These are phyloP conservation scores for Pelusios castaneus DNA, from an alignment of 2,113 vertebrate species.

Conservation along the genomic window DNA sequence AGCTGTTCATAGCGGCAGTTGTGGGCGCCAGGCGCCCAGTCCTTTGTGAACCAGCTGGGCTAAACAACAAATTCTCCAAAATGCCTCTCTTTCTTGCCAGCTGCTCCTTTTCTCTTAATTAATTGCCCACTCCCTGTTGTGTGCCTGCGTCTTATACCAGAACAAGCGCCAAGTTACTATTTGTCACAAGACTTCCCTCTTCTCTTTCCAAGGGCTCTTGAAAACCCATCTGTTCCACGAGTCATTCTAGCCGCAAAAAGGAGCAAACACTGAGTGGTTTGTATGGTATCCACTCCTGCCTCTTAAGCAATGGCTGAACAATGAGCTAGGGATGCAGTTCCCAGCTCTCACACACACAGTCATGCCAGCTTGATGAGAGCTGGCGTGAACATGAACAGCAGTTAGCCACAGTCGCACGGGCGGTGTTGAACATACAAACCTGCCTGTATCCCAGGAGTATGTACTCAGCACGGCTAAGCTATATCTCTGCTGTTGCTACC, in stretches of 20 bases:
- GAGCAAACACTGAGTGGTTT: neutral
- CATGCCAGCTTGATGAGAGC: neutral
- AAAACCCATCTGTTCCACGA: neutral
- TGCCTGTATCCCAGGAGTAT: neutral
- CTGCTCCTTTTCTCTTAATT: neutral
- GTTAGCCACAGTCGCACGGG: neutral
- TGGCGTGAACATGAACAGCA: neutral
- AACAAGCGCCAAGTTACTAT: neutral
- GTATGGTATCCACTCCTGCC: neutral
- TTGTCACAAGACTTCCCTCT: neutral
- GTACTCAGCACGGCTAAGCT: neutral
- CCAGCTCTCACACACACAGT: neutral
- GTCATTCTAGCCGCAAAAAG: neutral
- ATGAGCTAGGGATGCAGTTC: neutral
- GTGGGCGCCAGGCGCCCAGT: rapidly evolving
- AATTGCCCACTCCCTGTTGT: neutral
- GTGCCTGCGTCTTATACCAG: neutral
- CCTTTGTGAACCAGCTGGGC: neutral
- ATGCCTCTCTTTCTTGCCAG: neutral
- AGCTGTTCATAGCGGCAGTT: neutral
- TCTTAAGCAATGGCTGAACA: neutral
- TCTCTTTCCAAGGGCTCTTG: neutral
- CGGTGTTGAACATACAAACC: neutral
- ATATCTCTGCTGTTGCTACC: neutral
- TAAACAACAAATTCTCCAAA: neutral